A percentile compares a stretch with the other conserved stretches of the same genome.
phyloP scores from a whole-genome alignment of 2,113 vertebrate genomes.

The Lynx canadensis region DNA sequence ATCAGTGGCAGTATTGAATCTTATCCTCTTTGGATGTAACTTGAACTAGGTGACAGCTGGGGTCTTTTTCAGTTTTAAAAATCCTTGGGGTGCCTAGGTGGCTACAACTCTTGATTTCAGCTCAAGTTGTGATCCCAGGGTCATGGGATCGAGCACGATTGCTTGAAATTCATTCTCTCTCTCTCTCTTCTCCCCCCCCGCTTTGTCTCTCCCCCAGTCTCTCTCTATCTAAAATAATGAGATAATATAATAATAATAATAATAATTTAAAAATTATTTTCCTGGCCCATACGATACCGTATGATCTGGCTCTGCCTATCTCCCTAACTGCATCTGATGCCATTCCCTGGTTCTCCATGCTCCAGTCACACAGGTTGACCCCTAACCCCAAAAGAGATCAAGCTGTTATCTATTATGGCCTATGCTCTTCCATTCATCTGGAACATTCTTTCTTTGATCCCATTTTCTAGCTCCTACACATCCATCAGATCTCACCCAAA shows the following conservation, averaged over 20 bases:
- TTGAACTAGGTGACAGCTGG: background rate
- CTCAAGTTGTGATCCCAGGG: no score
- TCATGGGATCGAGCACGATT: no score
- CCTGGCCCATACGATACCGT: no score
- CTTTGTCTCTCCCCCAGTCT: no score
- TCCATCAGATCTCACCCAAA: background rate
- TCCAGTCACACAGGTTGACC: background rate
- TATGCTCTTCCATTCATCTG: background rate
- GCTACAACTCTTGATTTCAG: no score
- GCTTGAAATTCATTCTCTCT: no score
- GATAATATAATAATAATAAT: no score
- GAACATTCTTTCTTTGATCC: background rate
- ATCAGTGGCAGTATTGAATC: background rate
- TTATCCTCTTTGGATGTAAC: background rate
- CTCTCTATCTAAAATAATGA: no score
- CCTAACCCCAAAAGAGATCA: background rate
- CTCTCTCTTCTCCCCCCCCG: no score
- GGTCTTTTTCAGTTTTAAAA: background rate
- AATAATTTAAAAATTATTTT: no score
- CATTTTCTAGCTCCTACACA: background rate
- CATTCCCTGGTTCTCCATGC: fast-evolving
- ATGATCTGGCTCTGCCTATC: background rate
- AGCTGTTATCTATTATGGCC: background rate
- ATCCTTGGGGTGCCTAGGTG: background rate
- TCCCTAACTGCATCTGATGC: background rate